These are phyloP conservation scores for Erithacus rubecula DNA, from an alignment of 2,797 vertebrate genomes.

Conservation along the genomic window DNA sequence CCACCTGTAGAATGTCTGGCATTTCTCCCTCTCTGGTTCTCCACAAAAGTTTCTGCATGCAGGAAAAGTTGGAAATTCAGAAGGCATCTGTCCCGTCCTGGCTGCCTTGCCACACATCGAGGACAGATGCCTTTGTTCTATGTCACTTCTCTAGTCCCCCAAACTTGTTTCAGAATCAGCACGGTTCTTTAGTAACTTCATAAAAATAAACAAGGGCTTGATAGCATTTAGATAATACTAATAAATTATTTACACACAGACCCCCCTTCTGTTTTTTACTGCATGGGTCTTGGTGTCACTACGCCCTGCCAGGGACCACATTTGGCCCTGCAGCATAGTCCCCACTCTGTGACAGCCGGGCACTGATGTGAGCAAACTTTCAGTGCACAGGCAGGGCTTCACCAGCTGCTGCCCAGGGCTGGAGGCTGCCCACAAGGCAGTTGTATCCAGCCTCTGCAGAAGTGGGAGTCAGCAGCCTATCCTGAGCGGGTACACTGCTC, in stretches of 20 bases:
- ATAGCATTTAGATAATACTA: background rate
- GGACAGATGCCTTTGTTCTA: background rate
- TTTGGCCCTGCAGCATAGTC: accelerated
- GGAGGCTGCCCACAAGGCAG: background rate
- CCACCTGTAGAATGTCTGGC: background rate
- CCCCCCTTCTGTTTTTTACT: accelerated
- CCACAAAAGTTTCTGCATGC: background rate
- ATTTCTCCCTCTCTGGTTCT: background rate
- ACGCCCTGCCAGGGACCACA: background rate
- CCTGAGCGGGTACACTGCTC: background rate
- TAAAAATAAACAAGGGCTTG: slow-evolving; percentile 15
- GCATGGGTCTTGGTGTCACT: background rate
- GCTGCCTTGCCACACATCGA: background rate
- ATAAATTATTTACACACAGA: slow-evolving; percentile 32
- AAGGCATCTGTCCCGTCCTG: background rate
- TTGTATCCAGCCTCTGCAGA: background rate
- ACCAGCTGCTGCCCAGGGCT: background rate
- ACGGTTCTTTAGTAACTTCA: background rate
- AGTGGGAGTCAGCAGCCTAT: background rate
- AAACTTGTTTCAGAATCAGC: background rate
- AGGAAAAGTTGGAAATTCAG: background rate
- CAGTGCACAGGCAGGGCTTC: background rate
- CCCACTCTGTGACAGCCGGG: accelerated
- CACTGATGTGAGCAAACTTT: background rate
- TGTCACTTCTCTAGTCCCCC: background rate